Evolutionary conservation across 2,888 invertebrate genomes (phyloP).

Genomic region (Sphecodes monilicornis): DNA sequence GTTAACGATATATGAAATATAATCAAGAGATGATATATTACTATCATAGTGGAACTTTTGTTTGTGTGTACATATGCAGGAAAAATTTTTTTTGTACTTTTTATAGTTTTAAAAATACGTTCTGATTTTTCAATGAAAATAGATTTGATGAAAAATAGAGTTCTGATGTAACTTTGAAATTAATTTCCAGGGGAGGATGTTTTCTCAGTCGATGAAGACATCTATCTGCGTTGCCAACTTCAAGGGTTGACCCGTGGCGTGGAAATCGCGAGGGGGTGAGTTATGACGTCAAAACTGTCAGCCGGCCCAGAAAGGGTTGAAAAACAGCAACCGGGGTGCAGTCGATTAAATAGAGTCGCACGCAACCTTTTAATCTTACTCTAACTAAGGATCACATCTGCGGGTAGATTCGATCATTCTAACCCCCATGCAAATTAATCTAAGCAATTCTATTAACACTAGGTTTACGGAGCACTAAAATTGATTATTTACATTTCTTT

Average conservation of each 20-base stretch:
- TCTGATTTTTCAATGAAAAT: no score
- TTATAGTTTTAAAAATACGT: no score
- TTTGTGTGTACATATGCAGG: no score
- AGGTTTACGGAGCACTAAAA: no score
- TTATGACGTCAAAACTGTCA: constrained; percentile 61
- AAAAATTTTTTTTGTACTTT: no score
- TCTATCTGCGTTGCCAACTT: constrained; percentile 47
- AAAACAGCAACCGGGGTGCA: constrained; percentile 48
- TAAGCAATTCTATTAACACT: background rate
- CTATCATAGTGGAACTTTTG: no score
- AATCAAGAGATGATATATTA: no score
- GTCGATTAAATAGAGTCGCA: constrained; percentile 55
- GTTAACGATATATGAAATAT: no score
- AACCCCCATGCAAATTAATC: background rate
- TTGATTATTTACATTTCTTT: no score
- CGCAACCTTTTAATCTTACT: constrained; percentile 59
- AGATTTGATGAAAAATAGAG: no score
- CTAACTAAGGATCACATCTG: constrained; percentile 37
- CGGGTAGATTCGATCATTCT: constrained; percentile 16
- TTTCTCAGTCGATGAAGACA: constrained; percentile 46
- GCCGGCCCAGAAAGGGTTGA: constrained; percentile 56
- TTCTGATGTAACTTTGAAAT: background rate
- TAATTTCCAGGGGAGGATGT: constrained; percentile 15
- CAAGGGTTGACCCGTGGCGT: background rate
- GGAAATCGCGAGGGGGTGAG: background rate